Evolutionary conservation across 2,113 vertebrate species (phyloP).

Genomic region (Cinclus mexicanus): DNA sequence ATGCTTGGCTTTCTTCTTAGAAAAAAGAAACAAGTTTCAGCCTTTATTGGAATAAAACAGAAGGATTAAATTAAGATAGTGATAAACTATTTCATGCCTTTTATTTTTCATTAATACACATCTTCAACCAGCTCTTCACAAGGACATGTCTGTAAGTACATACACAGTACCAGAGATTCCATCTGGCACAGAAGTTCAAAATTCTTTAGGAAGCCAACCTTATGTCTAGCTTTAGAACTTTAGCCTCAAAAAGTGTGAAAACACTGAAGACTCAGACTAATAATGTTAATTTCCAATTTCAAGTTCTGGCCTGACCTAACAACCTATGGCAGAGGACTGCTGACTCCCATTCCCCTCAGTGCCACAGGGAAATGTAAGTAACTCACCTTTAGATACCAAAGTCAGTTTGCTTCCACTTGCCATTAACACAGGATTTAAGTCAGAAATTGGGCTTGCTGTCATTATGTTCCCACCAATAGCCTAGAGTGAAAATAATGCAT

Average conservation of each 20-base stretch:
- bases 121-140: neutral
- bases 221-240: neutral
- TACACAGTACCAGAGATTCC: neutral
- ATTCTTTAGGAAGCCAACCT: neutral
- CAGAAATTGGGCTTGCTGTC: conserved; percentile 97
- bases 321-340: neutral
- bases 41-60: neutral
- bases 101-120: neutral
- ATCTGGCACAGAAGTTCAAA: neutral
- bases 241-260: neutral
- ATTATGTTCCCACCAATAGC: conserved; percentile 95
- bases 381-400: conserved; percentile 84
- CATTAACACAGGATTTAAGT: conserved; percentile 96
- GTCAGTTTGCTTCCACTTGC: conserved; percentile 83
- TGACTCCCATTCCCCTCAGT: neutral
- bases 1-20: neutral
- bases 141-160: fast-evolving
- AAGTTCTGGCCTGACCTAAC: neutral
- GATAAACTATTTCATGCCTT: neutral
- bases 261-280: neutral
- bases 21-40: neutral
- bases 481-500: conserved; percentile 64
- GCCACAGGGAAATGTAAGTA: neutral
- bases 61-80: neutral
- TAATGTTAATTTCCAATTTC: neutral